Base-by-base conservation (phyloP, 2,113 vertebrate species). In the Neogobius melanostomus region DNA sequence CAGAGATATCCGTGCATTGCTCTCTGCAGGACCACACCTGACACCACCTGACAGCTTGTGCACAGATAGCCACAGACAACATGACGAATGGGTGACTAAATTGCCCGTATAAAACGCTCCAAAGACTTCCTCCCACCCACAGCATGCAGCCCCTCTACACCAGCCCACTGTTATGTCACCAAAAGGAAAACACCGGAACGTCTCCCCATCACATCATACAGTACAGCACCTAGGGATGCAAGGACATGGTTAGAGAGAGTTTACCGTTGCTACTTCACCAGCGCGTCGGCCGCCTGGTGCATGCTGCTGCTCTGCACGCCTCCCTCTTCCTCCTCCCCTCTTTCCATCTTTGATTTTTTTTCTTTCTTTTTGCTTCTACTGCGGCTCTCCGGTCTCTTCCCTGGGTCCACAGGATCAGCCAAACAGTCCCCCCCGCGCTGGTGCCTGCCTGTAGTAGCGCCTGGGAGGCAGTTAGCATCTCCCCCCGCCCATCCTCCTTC, bases 241-340 rank as follows among this genome's bases (percentile, higher is more conserved):
- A 75, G 68, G 51, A 70, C 52, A 11, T 21, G 49, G 66, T 66
- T 74, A 74, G 69, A 73, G 77, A 77, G 85, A 56, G 53, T 56
- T 88, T 90, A 88, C 86, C 88, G 89, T 90, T n/a, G 83, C 82
- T 88, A 88, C 87, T 92, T 84, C 86, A 79, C 71, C 75, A 88
- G 78, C 75, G 48, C 14, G 70, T 81, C 75, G 71, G 71, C 77
- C 52, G 81, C 68, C 77, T 72, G 81, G 75, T 43, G 85, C 75
- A 83, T 89, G 85, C 89, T 88, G 86, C 74, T 50, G 75, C 85
- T 89, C 82, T 78, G 7, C 82, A 75, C 45, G 70, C 86, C 77
- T 75, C 85, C 84, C 80, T 86, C 86, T 66, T 87, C 82, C 80
- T 90, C 83, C 76, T 86, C 86, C 82, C 67, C 81, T 72, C 74